Evolutionary conservation across 1,140 invertebrate genomes (phyloP), one percentile per base, ranked within the genome.

Genomic region (Cydia fagiglandana): DNA sequence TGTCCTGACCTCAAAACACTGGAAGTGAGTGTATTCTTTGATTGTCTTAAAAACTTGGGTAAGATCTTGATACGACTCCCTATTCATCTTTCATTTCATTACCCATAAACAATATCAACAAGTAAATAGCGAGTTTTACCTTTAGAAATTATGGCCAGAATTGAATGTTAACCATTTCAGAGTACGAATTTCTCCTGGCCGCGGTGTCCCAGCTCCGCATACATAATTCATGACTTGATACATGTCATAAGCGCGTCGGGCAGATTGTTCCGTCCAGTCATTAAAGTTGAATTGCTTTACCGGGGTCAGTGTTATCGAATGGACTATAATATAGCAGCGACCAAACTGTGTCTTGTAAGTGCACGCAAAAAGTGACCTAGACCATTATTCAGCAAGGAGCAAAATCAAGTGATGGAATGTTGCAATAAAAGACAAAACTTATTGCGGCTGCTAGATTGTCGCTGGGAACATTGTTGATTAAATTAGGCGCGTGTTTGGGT

Each of bases 271-370:
- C 78, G 78, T 77, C 77, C 80, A 81, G 74, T 73, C 73, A 75
- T 80, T 80, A 82, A 80, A 74, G 77, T 84, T 88, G 83, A 89
- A 88, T 91, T 89, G 84, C 86, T 87, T 88, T 87, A 89, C 86
- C 80, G 79, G 84, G 84, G 86, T 70, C 66, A 45, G 56, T 24
- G 20, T 56, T 61, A 61, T 61, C 56, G 56, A 61, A 24, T 61
- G 56, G 56, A 61, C 56, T 61, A 30, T 24, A 1, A 61, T 61
- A 61, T 61, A 20, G 17, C 20, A 24, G 56, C 56, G 20, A 20
- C 56, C 20, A 61, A 53, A 24, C 56, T 24, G 17, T 24, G 17
- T n/a, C 56, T 12, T 10, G 10, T 56, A 56, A 56, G n/a, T 61
- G 56, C 56, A 56, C 56, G 56, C 20, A 10, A 24, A 61, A 61